Evolutionary conservation across 2,797 vertebrate species (phyloP), one percentile per base, ranked within the genome.

Genomic region (Halcyon smyrnensis): DNA sequence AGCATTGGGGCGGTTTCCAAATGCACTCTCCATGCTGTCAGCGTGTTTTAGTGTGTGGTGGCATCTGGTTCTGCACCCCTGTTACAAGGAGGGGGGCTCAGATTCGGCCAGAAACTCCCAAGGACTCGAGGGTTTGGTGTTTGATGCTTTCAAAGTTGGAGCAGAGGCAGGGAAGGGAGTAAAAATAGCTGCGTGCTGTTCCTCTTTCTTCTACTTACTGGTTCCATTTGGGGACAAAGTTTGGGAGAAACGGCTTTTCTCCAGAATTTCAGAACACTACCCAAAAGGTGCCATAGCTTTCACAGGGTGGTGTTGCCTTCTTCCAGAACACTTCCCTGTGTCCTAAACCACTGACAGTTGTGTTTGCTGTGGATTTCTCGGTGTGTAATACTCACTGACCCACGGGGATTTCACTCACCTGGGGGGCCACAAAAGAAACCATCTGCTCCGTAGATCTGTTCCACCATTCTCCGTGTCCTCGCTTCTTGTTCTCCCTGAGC

Each of bases 371-470:
- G 32, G 56, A 41, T 30, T 45, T 67, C 36, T 70, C 59, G 13
- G 8, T 74, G 34, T 48, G 41, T 74, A 32, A 17, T 20, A 30
- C 84, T 39, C 51, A 13, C 20, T 62, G 21, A 48, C 51, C 17
- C n/a, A n/a, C 15, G 1, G 14, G 56, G 60, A 25, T 69, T 65
- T 62, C 54, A 59, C 97, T 97, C 83, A 99, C 99, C 99, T 85
- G 99, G 99, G 76, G 99, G 98, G 20, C 99, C 98, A 80, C 99
- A 99, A 80, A 99, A 99, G 97, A 99, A 99, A 18, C 98, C 98
- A 27, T 99, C 98, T 4, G 98, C 98, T 75, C 98, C 97, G 2
- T 98, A 97, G 89, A 98, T 98, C 94, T 98, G 98, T 64, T 99
- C 98, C 92, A 99, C 97, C 99, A 99, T 99, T 96, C 99, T 99